Percentiles rank a stretch among this genome's conserved stretches.
Conservation (phyloP, 2,113 vertebrate species). For the Catharus bicknelli region DNA sequence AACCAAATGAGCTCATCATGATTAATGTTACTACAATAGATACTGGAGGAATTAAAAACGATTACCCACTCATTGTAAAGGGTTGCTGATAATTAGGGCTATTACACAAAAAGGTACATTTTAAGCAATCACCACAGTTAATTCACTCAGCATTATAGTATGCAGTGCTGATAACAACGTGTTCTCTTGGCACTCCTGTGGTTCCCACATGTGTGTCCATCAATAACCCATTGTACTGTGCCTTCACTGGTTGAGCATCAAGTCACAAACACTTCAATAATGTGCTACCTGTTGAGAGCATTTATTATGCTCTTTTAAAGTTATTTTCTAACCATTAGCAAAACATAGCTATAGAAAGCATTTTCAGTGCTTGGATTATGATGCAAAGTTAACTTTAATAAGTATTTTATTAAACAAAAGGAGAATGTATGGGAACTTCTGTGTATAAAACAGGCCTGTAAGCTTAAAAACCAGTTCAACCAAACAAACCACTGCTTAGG, state of each 20-base stretch:
- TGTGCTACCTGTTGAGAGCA: conserved; percentile 28
- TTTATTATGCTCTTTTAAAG: conserved; percentile 10
- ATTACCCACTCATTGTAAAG: conserved; percentile 71
- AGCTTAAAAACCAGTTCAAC: neutral
- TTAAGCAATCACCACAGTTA: conserved; percentile 65
- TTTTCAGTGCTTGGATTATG: neutral
- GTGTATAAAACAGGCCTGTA: neutral
- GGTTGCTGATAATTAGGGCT: conserved; percentile 71
- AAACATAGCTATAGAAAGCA: conserved; percentile 6
- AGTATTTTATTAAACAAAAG: neutral
- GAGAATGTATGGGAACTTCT: neutral
- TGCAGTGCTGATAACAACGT: conserved; percentile 50
- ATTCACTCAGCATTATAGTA: conserved; percentile 54
- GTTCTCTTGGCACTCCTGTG: conserved; percentile 47
- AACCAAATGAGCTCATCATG: conserved; percentile 65
- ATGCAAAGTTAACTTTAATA: neutral
- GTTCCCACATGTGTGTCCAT: conserved; percentile 31
- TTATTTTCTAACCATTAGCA: conserved; percentile 19
- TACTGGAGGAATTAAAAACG: conserved; percentile 67
- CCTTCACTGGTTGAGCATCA: conserved; percentile 24
- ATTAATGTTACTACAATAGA: conserved; percentile 66
- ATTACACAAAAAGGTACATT: conserved; percentile 70
- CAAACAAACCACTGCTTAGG: neutral
- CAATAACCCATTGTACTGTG: conserved; percentile 34
- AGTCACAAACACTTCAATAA: conserved; percentile 57